Evolutionary conservation across 1,140 invertebrate genomes (phyloP).

Genomic region (Drosophila virilis): DNA sequence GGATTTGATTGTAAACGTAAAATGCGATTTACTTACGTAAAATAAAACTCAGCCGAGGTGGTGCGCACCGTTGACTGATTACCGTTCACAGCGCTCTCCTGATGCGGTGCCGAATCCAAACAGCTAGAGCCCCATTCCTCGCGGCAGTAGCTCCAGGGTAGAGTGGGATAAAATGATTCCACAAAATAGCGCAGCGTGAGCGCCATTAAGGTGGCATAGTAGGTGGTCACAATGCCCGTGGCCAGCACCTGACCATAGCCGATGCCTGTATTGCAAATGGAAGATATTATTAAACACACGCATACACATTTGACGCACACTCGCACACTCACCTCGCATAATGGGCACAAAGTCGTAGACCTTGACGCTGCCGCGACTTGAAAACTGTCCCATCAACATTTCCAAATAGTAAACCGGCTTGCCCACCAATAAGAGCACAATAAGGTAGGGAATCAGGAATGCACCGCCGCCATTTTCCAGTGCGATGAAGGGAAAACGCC

Average conservation of each 20-base stretch:
- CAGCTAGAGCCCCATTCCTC: constrained; percentile 85
- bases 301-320: not conserved
- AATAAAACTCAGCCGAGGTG: constrained; percentile 87
- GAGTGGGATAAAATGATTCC: constrained; percentile 86
- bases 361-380: constrained; percentile 89
- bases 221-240: constrained; percentile 88
- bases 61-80: constrained; percentile 51
- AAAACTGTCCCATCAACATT: constrained; percentile 91
- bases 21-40: constrained; percentile 84
- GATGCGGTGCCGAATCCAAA: constrained; percentile 58
- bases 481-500: constrained; percentile 92
- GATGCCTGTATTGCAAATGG: constrained; percentile 86
- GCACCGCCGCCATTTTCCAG: constrained; percentile 91
- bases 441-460: constrained; percentile 93
- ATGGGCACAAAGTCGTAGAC: constrained; percentile 87
- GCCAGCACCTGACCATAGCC: constrained; percentile 91
- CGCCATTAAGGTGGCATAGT: constrained; percentile 91
- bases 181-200: constrained; percentile 90
- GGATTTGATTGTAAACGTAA: not conserved
- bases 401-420: constrained; percentile 96
- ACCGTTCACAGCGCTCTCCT: constrained; percentile 5
- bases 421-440: constrained; percentile 93
- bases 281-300: constrained; percentile 1
- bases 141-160: constrained; percentile 88
- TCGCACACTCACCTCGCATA: constrained; percentile 86